phyloP scores from a whole-genome alignment of 2,888 invertebrate genomes.

The Euspilapteryx auroguttella region DNA sequence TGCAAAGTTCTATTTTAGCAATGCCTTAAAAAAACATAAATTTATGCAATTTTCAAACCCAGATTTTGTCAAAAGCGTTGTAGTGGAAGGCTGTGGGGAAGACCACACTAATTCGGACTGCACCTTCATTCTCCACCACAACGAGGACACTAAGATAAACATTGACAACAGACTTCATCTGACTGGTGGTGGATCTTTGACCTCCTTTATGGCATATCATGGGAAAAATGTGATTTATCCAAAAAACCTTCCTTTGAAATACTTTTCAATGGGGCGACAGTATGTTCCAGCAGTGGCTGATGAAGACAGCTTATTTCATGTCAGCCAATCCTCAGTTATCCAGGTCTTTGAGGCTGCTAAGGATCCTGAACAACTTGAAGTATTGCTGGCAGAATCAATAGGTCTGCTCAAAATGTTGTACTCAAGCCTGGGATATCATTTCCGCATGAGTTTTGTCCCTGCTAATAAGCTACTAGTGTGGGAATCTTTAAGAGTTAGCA shows the following conservation, averaged over 20 bases:
- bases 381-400: constrained; percentile 58
- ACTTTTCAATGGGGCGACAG: constrained; percentile 70
- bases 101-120: constrained; percentile 55
- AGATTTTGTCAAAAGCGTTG: constrained; percentile 74
- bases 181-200: constrained; percentile 73
- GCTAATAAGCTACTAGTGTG: constrained; percentile 63
- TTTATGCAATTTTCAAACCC: constrained; percentile 72
- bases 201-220: constrained; percentile 73
- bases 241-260: constrained; percentile 67
- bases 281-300: constrained; percentile 55
- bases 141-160: constrained; percentile 51
- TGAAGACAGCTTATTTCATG: constrained; percentile 63
- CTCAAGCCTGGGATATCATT: constrained; percentile 67
- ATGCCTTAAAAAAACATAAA: constrained; percentile 34
- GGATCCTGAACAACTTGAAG: constrained; percentile 43
- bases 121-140: constrained; percentile 64
- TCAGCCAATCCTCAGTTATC: constrained; percentile 69
- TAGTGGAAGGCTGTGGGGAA: constrained; percentile 73
- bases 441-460: constrained; percentile 63
- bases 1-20: constrained; percentile 52
- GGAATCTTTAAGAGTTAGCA: constrained; percentile 69
- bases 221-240: constrained; percentile 67
- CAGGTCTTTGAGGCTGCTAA: constrained; percentile 66
- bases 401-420: constrained; percentile 61
- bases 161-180: constrained; percentile 68